These are phyloP conservation scores for Fragum fragum DNA, from an alignment of 2,888 invertebrate genomes.

Conservation along the genomic window DNA sequence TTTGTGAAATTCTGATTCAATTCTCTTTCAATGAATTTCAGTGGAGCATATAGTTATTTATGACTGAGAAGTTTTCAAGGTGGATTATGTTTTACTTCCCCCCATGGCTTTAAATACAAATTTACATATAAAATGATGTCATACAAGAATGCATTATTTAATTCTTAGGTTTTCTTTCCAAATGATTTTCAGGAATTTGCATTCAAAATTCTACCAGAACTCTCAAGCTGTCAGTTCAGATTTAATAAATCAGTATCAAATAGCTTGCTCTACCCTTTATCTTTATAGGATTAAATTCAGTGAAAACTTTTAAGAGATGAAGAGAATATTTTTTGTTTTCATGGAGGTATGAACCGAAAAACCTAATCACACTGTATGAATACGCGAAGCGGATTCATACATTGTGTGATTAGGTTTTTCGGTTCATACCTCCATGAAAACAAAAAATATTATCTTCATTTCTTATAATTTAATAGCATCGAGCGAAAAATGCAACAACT, in stretches of 20 bases:
- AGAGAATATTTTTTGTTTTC: too few relatives aligned
- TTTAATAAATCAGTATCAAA: conserved; percentile 29
- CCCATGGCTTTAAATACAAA: conserved; percentile 4
- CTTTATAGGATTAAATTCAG: not conserved
- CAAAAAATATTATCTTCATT: too few relatives aligned
- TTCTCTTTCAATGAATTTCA: too few relatives aligned
- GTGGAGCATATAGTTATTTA: not conserved
- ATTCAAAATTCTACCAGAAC: conserved; percentile 32
- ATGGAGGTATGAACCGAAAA: too few relatives aligned
- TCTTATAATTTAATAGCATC: too few relatives aligned
- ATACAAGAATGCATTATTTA: conserved; percentile 36
- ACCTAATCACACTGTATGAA: too few relatives aligned
- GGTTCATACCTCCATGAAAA: too few relatives aligned
- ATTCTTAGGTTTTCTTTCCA: conserved; percentile 38
- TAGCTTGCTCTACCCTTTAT: not conserved
- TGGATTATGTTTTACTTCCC: not conserved
- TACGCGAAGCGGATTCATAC: too few relatives aligned
- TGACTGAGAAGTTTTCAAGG: not conserved
- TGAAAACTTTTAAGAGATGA: too few relatives aligned
- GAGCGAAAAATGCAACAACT: too few relatives aligned
- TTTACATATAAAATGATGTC: conserved; percentile 41
- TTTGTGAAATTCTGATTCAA: too few relatives aligned
- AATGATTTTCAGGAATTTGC: conserved; percentile 42
- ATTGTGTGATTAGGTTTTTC: too few relatives aligned
- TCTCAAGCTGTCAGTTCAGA: conserved; percentile 28